Base-by-base conservation (phyloP, 2,888 invertebrate genomes). In the Agonum fuliginosum region DNA sequence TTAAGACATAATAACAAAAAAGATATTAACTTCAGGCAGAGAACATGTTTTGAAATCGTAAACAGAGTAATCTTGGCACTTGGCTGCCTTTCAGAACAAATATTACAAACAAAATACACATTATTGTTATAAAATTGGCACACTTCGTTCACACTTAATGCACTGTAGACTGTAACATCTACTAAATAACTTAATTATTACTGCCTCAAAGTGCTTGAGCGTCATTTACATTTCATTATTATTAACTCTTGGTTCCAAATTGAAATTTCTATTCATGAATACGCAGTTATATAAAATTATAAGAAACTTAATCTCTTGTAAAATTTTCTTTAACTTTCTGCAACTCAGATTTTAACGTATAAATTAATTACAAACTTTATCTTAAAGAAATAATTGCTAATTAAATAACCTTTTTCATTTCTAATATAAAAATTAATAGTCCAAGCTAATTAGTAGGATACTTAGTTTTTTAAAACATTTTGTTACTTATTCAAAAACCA, bases 41-140 rank as follows among this genome's bases (percentile, higher is more conserved):
- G 48, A 65, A 48, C 74, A 75, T 75, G 75, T 75, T 75, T 67
- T 75, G 75, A 75, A 75, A 67, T 75, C 65, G 34, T 75, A 75
- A 75, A 75, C 67, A 75, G 48, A 34, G 37, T 48, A 51, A 30
- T 65, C 30, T 75, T 75, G 75, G 75, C 75, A 46, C 30, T 75
- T 75, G 75, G 75, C 75, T 34, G 34, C 22, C 8, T 20, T 67
- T 75, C 75, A 75, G 67, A 75, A 75, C 65, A 34, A 67, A 75
- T 75, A 75, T 75, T 51, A 30, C 67, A 51, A 75, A 75, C 75
- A 75, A 75, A 75, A 75, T 48, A 75, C 22, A 67, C 75, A 75
- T 75, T 75, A 75, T 75, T 75, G 67, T 75, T 75, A 20, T 62
- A 75, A 67, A 67, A 75, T 75, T 75, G 75, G 75, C 75, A 75